Evolutionary conservation across 2,113 vertebrate species (phyloP).

Genomic region (Chlorodrepanis virens): DNA sequence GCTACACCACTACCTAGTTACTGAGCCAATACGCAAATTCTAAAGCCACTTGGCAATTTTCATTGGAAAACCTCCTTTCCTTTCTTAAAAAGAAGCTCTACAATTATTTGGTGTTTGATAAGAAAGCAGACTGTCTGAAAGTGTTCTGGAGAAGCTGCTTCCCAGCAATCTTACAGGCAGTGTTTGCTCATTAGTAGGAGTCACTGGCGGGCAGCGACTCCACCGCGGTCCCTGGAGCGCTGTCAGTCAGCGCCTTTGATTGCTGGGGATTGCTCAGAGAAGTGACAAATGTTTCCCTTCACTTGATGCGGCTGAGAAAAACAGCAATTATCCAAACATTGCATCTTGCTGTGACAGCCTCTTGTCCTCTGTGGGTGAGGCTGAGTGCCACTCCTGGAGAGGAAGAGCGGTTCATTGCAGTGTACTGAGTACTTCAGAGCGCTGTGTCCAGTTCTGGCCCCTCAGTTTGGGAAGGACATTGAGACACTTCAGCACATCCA

Average conservation of each 20-base stretch:
- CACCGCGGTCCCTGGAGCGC: fast-evolving
- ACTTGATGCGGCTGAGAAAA: background rate
- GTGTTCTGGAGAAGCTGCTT: background rate
- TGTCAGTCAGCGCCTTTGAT: background rate
- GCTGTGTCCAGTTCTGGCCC: background rate
- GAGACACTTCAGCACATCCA: fast-evolving
- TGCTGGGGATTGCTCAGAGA: background rate
- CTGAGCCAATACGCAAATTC: background rate
- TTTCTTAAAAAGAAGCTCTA: background rate
- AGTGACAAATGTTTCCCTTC: background rate
- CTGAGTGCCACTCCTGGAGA: background rate
- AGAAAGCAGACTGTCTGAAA: background rate
- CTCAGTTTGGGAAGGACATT: background rate
- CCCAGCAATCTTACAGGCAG: background rate
- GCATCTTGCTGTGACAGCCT: background rate
- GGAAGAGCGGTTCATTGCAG: background rate
- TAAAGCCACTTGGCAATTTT: background rate
- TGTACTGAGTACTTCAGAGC: background rate
- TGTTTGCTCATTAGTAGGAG: background rate
- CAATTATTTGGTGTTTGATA: background rate
- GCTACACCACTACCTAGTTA: background rate
- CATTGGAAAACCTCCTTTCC: background rate
- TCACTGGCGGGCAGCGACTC: background rate
- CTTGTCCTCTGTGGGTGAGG: background rate
- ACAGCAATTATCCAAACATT: background rate